A percentile compares a stretch with the other conserved stretches of the same genome.
Evolutionary conservation across 2,113 vertebrate genomes (phyloP).

Genomic region (Cynoglossus semilaevis): DNA sequence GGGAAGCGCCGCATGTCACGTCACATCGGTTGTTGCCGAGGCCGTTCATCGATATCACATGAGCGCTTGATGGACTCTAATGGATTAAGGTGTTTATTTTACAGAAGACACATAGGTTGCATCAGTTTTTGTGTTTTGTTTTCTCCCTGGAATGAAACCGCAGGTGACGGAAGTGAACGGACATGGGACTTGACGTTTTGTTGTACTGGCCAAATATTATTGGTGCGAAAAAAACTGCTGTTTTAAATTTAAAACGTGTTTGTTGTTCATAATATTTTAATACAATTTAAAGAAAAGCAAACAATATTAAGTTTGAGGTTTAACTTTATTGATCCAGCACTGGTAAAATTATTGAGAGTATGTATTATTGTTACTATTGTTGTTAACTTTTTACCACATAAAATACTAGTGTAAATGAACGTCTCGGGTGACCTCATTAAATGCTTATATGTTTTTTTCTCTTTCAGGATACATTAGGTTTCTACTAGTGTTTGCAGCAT

Average conservation of each 20-base stretch:
- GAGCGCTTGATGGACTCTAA: too few relatives aligned
- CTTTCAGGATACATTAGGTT: slow-evolving; percentile 68
- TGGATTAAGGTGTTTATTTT: not conserved
- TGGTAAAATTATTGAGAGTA: too few relatives aligned
- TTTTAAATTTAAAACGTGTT: not conserved
- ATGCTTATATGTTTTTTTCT: slow-evolving; percentile 1
- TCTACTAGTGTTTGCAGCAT: slow-evolving; percentile 53
- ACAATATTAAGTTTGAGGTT: too few relatives aligned
- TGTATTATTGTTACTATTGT: too few relatives aligned
- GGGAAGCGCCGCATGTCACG: not conserved
- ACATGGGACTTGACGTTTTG: slow-evolving; percentile 48
- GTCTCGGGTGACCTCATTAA: not conserved
- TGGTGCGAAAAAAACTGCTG: slow-evolving; percentile 25
- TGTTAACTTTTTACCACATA: too few relatives aligned
- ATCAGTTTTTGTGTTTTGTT: not conserved
- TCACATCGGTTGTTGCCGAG: not conserved
- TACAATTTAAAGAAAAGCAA: too few relatives aligned
- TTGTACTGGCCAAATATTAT: slow-evolving; percentile 61
- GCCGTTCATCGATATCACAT: too few relatives aligned
- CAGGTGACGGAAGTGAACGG: not conserved
- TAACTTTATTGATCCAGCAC: too few relatives aligned
- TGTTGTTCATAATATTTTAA: too few relatives aligned
- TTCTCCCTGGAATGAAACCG: not conserved
- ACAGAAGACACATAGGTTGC: not conserved
- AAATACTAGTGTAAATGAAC: too few relatives aligned